Base-by-base conservation (phyloP, 2,797 vertebrate genomes). In the Babyrousa celebensis region DNA sequence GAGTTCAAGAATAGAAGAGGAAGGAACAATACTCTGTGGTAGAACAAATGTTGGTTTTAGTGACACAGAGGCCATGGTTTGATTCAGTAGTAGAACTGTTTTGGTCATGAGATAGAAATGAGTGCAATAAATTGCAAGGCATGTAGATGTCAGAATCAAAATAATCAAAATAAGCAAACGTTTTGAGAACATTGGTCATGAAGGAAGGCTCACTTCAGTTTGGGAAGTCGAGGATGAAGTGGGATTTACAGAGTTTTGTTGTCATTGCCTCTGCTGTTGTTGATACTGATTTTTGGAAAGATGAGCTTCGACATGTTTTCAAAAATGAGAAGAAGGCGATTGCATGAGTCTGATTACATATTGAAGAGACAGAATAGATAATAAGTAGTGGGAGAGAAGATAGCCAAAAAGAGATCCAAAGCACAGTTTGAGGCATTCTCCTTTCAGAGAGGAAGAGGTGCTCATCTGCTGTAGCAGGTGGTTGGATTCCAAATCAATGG, bases 361-460 rank as follows among this genome's bases (percentile, higher is more conserved):
- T 68, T 96, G 95, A 97, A 91, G 40, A 62, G 48, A 74, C 89
- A 88, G 23, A 96, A 93, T 58, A 77, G 68, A 25, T 89, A 82
- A 82, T 80, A 93, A 80, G 48, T 54, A 83, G 6, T 85, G 29
- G 14, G 63, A 78, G 23, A 74, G 36, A 82, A 77, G 71, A 56
- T 20, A 52, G 21, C 58, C 0, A 10, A 52, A 75, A 70, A 83
- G 27, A 85, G 36, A 88, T 23, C 27, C 12, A 80, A 94, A 88
- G 56, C 48, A 4, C n/a, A 71, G 40, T 93, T 9, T 54, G 75
- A 89, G 21, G 20, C 27, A 25, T 17, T 25, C 14, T 75, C 48
- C 29, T 91, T 71, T 84, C 18, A 75, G 67, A 89, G 25, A 88
- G 68, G 32, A 77, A 93, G 60, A 52, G 32, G 2, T 6, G 21